These are phyloP conservation scores for Perizoma affinitatum DNA, from an alignment of 2,888 invertebrate species.

Conservation along the genomic window DNA sequence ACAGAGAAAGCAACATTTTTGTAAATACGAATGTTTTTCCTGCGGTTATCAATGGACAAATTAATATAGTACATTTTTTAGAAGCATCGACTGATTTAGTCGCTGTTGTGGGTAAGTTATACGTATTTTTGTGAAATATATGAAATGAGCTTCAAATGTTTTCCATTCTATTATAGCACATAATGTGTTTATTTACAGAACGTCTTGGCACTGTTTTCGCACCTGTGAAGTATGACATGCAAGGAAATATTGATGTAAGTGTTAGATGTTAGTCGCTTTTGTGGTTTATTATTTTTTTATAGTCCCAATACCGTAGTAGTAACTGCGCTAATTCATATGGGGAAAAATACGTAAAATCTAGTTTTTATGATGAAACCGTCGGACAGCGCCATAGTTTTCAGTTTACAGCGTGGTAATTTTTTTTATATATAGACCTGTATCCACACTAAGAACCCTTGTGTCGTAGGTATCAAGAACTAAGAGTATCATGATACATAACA, in stretches of 20 bases:
- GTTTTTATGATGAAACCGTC: too few relatives aligned
- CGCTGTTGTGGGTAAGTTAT: conserved; percentile 85
- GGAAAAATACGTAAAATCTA: too few relatives aligned
- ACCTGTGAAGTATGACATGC: conserved; percentile 90
- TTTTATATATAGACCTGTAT: too few relatives aligned
- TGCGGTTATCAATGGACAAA: conserved; percentile 78
- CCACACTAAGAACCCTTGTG: too few relatives aligned
- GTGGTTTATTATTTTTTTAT: not conserved
- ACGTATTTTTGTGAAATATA: conserved; percentile 9
- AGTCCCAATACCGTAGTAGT: not conserved
- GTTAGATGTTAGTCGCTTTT: conserved; percentile 6
- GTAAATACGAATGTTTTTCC: conserved; percentile 77
- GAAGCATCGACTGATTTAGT: conserved; percentile 85
- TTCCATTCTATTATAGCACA: conserved; percentile 5
- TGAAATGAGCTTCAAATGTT: conserved; percentile 3
- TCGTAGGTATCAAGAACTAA: too few relatives aligned
- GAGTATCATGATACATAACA: too few relatives aligned
- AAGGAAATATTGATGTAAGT: conserved; percentile 89
- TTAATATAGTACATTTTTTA: conserved; percentile 85
- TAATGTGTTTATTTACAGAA: conserved; percentile 78
- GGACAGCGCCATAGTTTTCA: too few relatives aligned
- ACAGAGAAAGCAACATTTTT: conserved; percentile 44
- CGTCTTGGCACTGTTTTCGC: conserved; percentile 89
- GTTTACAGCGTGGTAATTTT: too few relatives aligned
- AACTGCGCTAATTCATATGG: too few relatives aligned